Evolutionary conservation across 2,797 vertebrate genomes (phyloP).

Genomic region (Acanthornis magna): DNA sequence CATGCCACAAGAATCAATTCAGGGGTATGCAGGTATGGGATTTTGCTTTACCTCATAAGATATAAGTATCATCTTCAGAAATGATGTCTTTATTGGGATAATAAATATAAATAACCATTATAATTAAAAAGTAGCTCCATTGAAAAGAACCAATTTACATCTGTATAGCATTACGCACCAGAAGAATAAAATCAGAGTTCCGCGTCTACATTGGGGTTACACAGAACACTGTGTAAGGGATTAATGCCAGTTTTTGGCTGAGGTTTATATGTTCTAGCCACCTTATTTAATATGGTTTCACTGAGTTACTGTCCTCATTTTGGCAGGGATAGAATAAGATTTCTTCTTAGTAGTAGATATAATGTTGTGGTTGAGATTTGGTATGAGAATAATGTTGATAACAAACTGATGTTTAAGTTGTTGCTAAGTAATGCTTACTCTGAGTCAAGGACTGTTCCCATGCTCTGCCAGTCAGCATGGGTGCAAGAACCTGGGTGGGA

Average conservation of each 20-base stretch:
- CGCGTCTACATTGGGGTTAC: neutral
- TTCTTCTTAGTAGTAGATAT: neutral
- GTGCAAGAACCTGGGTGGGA: neutral
- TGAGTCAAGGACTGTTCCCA: neutral
- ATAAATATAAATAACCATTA: neutral
- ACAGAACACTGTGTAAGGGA: neutral
- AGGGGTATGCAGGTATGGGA: neutral
- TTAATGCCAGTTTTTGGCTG: neutral
- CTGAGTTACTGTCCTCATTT: neutral
- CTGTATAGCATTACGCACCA: neutral
- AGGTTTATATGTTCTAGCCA: neutral
- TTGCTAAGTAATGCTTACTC: neutral
- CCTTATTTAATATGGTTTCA: neutral
- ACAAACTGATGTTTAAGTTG: neutral
- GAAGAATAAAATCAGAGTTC: neutral
- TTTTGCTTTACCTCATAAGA: neutral
- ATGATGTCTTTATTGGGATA: neutral
- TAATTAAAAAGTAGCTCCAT: neutral
- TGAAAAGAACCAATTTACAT: neutral
- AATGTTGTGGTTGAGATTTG: neutral
- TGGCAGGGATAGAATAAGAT: neutral
- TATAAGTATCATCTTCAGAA: neutral
- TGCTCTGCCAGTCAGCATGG: neutral
- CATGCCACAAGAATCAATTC: neutral
- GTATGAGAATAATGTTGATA: neutral